Evolutionary conservation across 2,113 vertebrate species (phyloP).

Genomic region (Plotosus lineatus): DNA sequence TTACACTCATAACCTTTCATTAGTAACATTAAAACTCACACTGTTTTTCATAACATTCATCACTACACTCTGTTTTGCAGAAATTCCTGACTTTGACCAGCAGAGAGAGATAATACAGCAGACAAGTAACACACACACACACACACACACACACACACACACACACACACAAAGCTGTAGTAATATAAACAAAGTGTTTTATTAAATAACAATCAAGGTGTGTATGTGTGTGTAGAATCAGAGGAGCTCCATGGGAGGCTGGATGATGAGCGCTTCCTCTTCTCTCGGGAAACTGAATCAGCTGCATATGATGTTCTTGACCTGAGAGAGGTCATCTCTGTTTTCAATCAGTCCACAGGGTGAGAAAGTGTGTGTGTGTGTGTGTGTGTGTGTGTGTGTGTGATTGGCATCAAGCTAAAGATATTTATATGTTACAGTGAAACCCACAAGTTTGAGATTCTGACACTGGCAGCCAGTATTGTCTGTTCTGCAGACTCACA

Average conservation of each 20-base stretch:
- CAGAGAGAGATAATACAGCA: neutral
- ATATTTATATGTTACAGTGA: conserved; percentile 39
- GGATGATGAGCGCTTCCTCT: conserved; percentile 75
- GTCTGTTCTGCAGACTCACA: conserved; percentile 60
- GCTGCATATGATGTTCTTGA: conserved; percentile 75
- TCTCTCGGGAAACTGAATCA: conserved; percentile 71
- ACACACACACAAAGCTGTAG: neutral
- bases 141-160: conserved; percentile 4
- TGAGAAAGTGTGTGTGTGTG: conserved; percentile 42
- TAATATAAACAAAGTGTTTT: no score
- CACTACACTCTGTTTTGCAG: conserved; percentile 32
- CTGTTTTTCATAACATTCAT: neutral
- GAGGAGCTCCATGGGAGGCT: conserved; percentile 77
- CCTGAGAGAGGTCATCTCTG: conserved; percentile 69
- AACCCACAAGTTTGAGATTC: conserved; percentile 65
- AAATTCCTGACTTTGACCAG: conserved; percentile 34
- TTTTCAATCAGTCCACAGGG: conserved; percentile 61
- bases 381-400: conserved; percentile 4
- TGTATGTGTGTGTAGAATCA: conserved; percentile 53
- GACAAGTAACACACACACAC: conserved; percentile 30
- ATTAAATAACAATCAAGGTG: no score
- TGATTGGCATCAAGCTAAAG: neutral
- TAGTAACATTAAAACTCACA: neutral
- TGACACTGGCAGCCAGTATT: conserved; percentile 64
- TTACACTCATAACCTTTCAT: neutral